phyloP scores from a whole-genome alignment of 2,888 invertebrate genomes.

The Ethmia dodecea region DNA sequence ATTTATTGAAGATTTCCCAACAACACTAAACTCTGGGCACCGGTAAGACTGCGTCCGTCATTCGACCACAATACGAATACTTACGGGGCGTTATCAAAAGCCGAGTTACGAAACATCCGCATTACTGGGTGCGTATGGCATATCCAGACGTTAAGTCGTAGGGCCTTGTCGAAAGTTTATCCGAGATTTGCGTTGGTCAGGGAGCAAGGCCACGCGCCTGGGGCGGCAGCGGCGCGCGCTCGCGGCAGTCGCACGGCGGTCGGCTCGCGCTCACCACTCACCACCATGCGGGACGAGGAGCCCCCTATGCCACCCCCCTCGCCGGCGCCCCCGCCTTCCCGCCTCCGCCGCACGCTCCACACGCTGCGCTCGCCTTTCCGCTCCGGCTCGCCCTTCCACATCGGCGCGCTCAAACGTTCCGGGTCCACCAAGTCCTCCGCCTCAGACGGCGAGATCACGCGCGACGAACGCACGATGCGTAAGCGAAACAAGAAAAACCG shows the following conservation, averaged over 20 bases:
- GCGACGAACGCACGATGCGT: slow-evolving; percentile 71
- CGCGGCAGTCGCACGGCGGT: slow-evolving; percentile 41
- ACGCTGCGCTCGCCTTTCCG: slow-evolving; percentile 71
- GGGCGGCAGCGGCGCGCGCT: slow-evolving; percentile 17
- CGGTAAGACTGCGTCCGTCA: too few species aligned
- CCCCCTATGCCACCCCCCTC: slow-evolving; percentile 45
- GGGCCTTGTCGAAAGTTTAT: slow-evolving; percentile 47
- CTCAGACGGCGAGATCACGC: slow-evolving; percentile 69
- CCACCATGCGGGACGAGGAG: slow-evolving; percentile 55
- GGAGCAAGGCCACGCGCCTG: slow-evolving; percentile 44
- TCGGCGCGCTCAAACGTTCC: slow-evolving; percentile 64
- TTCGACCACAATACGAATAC: too few species aligned
- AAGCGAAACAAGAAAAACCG: slow-evolving; percentile 70
- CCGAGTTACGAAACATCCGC: slow-evolving; percentile 8
- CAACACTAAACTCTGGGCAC: too few species aligned
- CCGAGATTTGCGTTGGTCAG: slow-evolving; percentile 51
- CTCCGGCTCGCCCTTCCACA: slow-evolving; percentile 72
- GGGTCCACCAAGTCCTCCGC: slow-evolving; percentile 62
- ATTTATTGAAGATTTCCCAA: too few species aligned
- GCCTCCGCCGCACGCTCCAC: slow-evolving; percentile 67
- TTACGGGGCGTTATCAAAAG: neutral
- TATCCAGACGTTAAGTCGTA: slow-evolving; percentile 7
- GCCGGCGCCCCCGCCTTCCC: slow-evolving; percentile 47
- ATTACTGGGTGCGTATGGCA: slow-evolving; percentile 2
- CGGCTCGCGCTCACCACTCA: slow-evolving; percentile 42